phyloP scores from a whole-genome alignment of 23 tunicate genomes.

The Ciona savignyi region DNA sequence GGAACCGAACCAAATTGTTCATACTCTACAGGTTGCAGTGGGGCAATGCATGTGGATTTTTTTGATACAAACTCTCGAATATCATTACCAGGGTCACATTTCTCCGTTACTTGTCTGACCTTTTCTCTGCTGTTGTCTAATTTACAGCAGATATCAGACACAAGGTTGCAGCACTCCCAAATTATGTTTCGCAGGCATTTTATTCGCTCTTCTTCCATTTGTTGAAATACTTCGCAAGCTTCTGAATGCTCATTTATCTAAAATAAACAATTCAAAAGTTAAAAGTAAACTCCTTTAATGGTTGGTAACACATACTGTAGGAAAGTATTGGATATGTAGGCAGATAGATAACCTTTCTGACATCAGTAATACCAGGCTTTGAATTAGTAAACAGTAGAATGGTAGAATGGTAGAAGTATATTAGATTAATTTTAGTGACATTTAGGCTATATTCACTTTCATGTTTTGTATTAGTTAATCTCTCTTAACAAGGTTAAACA shows the following conservation, averaged over 20 bases:
- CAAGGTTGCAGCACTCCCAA: constrained; percentile 72
- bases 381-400: no score
- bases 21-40: constrained; percentile 42
- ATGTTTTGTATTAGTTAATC: no score
- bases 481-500: no score
- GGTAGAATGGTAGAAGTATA: no score
- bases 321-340: no score
- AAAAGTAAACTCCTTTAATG: no score
- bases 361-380: no score
- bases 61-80: constrained; percentile 37
- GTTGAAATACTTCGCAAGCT: constrained; percentile 55
- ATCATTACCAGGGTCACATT: constrained; percentile 50
- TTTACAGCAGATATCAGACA: constrained; percentile 58
- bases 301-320: no score
- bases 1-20: constrained; percentile 20
- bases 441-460: no score
- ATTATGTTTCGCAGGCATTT: constrained; percentile 39
- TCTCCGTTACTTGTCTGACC: constrained; percentile 44
- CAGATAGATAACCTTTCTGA: no score
- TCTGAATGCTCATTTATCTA: constrained; percentile 49
- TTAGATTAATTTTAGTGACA: no score
- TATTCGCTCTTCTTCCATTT: constrained; percentile 59
- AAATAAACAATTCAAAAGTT: not conserved
- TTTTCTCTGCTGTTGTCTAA: constrained; percentile 66
- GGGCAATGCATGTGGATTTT: constrained; percentile 39